Evolutionary conservation across 2,797 vertebrate species (phyloP), one percentile per base, ranked within the genome.

Genomic region (Chanos chanos): DNA sequence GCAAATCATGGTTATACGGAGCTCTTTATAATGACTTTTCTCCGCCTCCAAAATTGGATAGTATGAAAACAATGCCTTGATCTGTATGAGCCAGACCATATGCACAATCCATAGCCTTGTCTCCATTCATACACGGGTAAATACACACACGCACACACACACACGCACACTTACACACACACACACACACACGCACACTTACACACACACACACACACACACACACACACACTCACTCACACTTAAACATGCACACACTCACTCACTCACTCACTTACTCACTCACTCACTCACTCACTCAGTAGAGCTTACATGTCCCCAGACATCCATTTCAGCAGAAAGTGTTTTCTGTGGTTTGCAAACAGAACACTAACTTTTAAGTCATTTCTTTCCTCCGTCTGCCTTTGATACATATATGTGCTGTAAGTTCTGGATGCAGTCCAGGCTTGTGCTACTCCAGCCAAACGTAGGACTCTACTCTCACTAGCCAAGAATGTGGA

Each of bases 321-420:
- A 80, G 77, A 81, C 77, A 54, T 81, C 66, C 0, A 40, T 76
- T 71, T 70, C 48, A 50, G 63, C 61, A 68, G 68, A 63, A 74
- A 78, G 70, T 54, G 55, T 71, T 83, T 82, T 80, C 71, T 72
- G 74, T 27, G 48, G 79, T 74, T 75, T 71, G 72, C 78, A 70
- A 71, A 69, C 73, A 82, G 72, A 80, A 83, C 81, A 81, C 83
- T 86, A 84, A 84, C 75, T 81, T 83, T 80, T 75, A 84, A 85
- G 78, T 75, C 68, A 71, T 52, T 66, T 80, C 74, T 80, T 74
- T 70, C 59, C 34, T 21, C 10, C 24, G 48, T 40, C 57, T 72
- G 83, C 68, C 61, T 54, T 16, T 5, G 68, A 74, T 79, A 65
- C 76, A 74, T 57, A 57, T 51, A 68, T 73, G 75, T 66, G 73